These are phyloP conservation scores for Pygocentrus nattereri DNA, from an alignment of 2,797 vertebrate species.

Conservation along the genomic window DNA sequence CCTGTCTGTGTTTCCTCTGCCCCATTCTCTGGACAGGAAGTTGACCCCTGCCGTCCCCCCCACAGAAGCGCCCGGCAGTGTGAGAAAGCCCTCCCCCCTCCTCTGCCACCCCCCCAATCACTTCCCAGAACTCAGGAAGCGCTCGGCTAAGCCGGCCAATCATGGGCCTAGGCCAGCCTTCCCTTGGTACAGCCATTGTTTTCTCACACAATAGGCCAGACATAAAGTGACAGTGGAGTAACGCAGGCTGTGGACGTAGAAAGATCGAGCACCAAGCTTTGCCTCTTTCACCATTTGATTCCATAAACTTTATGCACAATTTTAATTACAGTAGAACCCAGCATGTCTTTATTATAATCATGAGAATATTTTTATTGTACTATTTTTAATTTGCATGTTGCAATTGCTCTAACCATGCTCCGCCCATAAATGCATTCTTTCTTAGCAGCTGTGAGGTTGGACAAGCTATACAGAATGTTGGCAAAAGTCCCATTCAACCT, in stretches of 20 bases:
- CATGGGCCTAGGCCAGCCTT: constrained; percentile 77
- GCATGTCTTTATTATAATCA: neutral
- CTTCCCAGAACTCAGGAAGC: constrained; percentile 85
- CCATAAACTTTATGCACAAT: neutral
- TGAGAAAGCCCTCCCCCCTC: constrained; percentile 69
- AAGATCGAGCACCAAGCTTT: constrained; percentile 48
- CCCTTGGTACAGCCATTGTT: constrained; percentile 82
- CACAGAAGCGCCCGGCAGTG: constrained; percentile 62
- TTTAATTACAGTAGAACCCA: neutral
- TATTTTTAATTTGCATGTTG: too few relatives aligned
- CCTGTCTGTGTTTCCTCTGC: constrained; percentile 88
- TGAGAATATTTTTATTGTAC: too few relatives aligned
- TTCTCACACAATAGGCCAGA: constrained; percentile 83
- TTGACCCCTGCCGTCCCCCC: constrained; percentile 71
- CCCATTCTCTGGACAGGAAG: constrained; percentile 87
- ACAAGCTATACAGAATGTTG: too few relatives aligned
- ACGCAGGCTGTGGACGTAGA: constrained; percentile 45
- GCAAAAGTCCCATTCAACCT: too few relatives aligned
- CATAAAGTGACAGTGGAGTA: constrained; percentile 69
- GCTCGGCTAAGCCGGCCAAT: constrained; percentile 76
- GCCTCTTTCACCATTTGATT: neutral
- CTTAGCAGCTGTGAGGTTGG: too few relatives aligned
- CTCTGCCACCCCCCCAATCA: constrained; percentile 71
- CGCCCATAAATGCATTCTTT: too few relatives aligned
- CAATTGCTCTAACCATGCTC: too few relatives aligned